Evolutionary conservation across 2,888 invertebrate genomes (phyloP), one percentile per base, ranked within the genome.

Genomic region (Abrostola triplasia): DNA sequence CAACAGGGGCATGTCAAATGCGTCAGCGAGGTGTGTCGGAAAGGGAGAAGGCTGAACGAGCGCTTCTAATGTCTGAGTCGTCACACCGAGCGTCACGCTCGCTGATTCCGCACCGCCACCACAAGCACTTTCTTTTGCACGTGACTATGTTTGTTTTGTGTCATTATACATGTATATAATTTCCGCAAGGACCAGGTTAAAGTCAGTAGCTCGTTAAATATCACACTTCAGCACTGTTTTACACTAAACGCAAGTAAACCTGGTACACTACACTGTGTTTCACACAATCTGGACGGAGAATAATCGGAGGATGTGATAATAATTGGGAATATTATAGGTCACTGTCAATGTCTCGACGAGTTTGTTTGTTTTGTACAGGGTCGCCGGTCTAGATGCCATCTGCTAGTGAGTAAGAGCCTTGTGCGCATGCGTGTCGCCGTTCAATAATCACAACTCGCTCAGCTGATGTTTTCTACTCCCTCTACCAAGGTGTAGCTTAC

Each of bases 61-160:
- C 86, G 87, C 81, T 84, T 88, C 84, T 87, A 85, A 88, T 86
- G 86, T 80, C 84, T 80, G 80, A 84, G 82, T 81, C 89, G 88
- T 89, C 87, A 88, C 85, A 85, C 77, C 80, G 77, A 78, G 78
- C 84, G 91, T 92, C 90, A 92, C 90, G 91, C 90, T 91, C 73
- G 80, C 77, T 88, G 88, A 80, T 70, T 85, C 82, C 83, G 79
- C 77, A 77, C 82, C 80, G 84, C 84, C 84, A 85, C 81, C 84
- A 83, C 84, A 81, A 86, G 84, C 92, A 93, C 93, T 94, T 94
- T 93, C 93, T 92, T 93, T 89, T 89, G 86, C 88, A 90, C 88
- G 86, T 89, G 85, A 90, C 87, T 89, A 86, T 88, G 87, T 89
- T 90, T 86, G 77, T 85, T 85, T 87, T 86, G 74, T 77, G 63